Base-by-base conservation (phyloP, 2,888 invertebrate genomes). In the Hyposoter didymator region DNA sequence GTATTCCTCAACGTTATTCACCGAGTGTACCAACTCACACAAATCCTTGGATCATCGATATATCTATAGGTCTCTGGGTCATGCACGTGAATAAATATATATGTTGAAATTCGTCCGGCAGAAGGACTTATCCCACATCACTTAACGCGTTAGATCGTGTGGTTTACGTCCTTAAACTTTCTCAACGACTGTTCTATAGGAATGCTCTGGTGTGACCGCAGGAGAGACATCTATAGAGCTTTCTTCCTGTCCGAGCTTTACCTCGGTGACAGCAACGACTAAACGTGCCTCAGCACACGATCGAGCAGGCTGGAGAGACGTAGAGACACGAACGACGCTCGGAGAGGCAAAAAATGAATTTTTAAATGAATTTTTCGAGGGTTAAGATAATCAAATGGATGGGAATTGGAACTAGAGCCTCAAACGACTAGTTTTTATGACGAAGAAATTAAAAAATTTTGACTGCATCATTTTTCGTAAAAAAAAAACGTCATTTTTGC, bases 1-100 rank as follows among this genome's bases (percentile, higher is more conserved):
- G 87, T 87, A 88, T 85, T 88, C 86, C 82, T 59, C 82, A 85
- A 86, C 85, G 80, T 88, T 88, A 88, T 88, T 88, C 87, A 88
- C 86, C 84, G 74, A 78, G 84, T 80, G 80, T 83, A 87, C 86
- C 64, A 80, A 45, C 49, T 72, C 74, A 67, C 82, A 85, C 88
- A 80, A 86, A 79, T 70, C 45, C 43, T 39, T 19, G 64, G 39
- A 52, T 28, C 17, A 73, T n/a, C 47, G 69, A 47, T 22, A 69
- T 39, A 67, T 22, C 22, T 45, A 17, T 22, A 69, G 1, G 8
- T 69, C 6, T 3, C 3, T 1, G 8, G 14, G 1, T 28, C 17
- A 8, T 28, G 17, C 22, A n/a, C 28, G 7, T 45, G 22, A 0
- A 52, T 35, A 12, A 28, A 55, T 55, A 55, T 55, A 55, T 28